Percentiles rank a stretch among this genome's conserved stretches.
phyloP scores from a whole-genome alignment of 2,888 invertebrate genomes.

The Encarsia formosa region DNA sequence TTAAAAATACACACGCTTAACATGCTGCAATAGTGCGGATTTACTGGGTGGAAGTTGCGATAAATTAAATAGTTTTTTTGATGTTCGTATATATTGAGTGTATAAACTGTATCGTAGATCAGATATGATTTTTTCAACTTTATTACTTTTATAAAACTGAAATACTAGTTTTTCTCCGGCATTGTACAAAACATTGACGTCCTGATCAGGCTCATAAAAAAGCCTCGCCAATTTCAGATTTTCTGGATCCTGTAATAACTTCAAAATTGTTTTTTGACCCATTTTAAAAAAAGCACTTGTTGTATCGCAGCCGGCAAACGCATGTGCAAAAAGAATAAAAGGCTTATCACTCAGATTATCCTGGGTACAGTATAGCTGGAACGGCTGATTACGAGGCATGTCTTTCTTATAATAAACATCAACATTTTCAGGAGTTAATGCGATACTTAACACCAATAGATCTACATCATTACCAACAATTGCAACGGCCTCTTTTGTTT shows the following conservation, averaged over 20 bases:
- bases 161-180: not conserved
- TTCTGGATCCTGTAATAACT: not conserved
- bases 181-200: not conserved
- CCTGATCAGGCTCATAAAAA: not conserved
- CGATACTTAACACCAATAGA: slow-evolving; percentile 19
- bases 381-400: not conserved
- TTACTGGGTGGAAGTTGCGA: slow-evolving; percentile 4
- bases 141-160: not conserved
- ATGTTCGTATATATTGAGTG: not conserved
- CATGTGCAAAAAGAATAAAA: slow-evolving; percentile 8
- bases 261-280: slow-evolving; percentile 14
- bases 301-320: slow-evolving; percentile 10
- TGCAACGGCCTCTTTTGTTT: slow-evolving; percentile 4
- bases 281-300: slow-evolving; percentile 3
- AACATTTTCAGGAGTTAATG: not conserved
- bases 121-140: not conserved
- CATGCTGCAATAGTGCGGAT: slow-evolving; percentile 3
- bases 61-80: not conserved
- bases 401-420: not conserved
- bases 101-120: slow-evolving; percentile 2
- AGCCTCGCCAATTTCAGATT: not conserved
- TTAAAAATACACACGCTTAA: slow-evolving; percentile 7
- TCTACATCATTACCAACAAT: slow-evolving; percentile 25
- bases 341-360: not conserved
- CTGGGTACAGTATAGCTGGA: not conserved